phyloP scores from a whole-genome alignment of 2,797 vertebrate genomes.

The Lagorchestes hirsutus region DNA sequence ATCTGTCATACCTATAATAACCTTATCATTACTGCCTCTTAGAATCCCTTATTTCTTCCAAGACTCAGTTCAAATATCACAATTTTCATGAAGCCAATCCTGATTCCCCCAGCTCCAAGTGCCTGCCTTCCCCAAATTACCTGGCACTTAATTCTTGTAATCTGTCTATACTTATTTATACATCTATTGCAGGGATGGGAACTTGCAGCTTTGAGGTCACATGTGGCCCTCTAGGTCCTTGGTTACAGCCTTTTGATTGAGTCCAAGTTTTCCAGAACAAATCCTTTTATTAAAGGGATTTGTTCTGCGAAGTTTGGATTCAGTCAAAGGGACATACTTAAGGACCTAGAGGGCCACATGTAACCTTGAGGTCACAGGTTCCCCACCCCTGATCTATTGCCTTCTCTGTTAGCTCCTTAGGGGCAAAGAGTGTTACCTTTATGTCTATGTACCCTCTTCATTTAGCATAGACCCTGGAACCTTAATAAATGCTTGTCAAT shows the following conservation, averaged over 20 bases:
- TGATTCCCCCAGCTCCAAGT: background rate
- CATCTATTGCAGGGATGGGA: no score
- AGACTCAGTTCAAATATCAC: background rate
- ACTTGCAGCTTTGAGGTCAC: no score
- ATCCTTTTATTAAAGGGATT: no score
- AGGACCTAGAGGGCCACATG: no score
- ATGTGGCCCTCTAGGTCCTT: no score
- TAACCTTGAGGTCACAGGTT: no score
- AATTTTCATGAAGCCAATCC: background rate
- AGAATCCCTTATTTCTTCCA: background rate
- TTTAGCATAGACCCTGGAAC: background rate
- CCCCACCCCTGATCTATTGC: no score
- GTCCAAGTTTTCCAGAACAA: no score
- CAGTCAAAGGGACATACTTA: no score
- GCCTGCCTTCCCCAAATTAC: background rate
- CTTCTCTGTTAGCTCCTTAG: background rate
- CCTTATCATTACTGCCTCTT: background rate
- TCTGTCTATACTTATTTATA: background rate
- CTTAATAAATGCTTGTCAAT: background rate
- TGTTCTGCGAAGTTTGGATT: no score
- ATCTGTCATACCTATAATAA: background rate
- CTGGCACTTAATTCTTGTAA: background rate
- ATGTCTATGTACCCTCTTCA: background rate
- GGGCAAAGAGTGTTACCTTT: background rate
- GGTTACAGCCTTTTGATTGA: no score